Evolutionary conservation across 2,113 vertebrate species (phyloP).

Genomic region (Sinocyclocheilus grahami): DNA sequence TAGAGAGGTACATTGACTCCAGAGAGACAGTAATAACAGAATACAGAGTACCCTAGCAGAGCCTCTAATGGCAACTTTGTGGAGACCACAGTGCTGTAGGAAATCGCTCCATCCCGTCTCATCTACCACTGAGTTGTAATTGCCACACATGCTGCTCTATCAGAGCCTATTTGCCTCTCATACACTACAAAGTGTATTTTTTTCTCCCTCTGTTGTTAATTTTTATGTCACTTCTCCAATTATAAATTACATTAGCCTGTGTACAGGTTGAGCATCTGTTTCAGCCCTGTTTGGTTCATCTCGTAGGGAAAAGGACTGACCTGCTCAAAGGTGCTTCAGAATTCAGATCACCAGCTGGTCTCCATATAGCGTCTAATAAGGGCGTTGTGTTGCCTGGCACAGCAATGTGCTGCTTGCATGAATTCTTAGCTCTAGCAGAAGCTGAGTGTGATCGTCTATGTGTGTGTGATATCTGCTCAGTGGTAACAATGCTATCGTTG

Average conservation of each 20-base stretch:
- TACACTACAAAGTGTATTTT: slow-evolving; percentile 44
- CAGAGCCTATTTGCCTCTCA: slow-evolving; percentile 60
- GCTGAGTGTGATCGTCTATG: neutral
- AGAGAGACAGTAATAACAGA: slow-evolving; percentile 23
- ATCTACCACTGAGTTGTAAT: slow-evolving; percentile 59
- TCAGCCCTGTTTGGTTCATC: slow-evolving; percentile 54
- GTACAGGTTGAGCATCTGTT: slow-evolving; percentile 61
- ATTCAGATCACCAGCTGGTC: slow-evolving; percentile 48
- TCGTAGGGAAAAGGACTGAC: slow-evolving; percentile 48
- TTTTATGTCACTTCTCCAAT: slow-evolving; percentile 63
- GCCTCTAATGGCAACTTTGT: slow-evolving; percentile 30
- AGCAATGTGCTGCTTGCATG: slow-evolving; percentile 8
- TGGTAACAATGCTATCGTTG: neutral
- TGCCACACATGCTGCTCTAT: slow-evolving; percentile 56
- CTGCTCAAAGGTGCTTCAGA: slow-evolving; percentile 43
- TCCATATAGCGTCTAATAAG: slow-evolving; percentile 37
- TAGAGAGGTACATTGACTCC: slow-evolving; percentile 9
- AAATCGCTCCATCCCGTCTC: slow-evolving; percentile 37
- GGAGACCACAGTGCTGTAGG: neutral
- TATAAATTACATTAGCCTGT: slow-evolving; percentile 56
- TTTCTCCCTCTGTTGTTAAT: slow-evolving; percentile 54
- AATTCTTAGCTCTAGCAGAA: neutral
- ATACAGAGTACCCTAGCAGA: slow-evolving; percentile 4
- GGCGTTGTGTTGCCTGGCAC: slow-evolving; percentile 28
- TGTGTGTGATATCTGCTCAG: slow-evolving; percentile 1